These are phyloP conservation scores for Dolichoris vasculosae DNA, from an alignment of 1,140 invertebrate genomes.

Conservation along the genomic window DNA sequence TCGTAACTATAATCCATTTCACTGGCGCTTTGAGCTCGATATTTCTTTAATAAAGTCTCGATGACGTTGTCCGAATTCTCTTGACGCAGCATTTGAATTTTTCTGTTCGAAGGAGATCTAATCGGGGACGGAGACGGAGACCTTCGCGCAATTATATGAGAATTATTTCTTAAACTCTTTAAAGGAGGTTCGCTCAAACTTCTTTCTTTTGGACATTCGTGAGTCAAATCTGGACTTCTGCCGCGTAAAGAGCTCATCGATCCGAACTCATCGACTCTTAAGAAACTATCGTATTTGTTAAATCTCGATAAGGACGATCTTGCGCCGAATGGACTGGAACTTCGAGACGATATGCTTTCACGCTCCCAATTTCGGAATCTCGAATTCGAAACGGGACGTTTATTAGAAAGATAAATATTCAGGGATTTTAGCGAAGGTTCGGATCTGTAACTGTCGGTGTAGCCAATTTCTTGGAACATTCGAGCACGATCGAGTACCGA, in stretches of 20 bases:
- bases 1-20: conserved; percentile 70
- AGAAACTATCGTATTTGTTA: conserved; percentile 68
- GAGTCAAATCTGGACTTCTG: conserved; percentile 63
- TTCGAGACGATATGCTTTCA: conserved; percentile 71
- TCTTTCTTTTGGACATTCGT: conserved; percentile 64
- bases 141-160: conserved; percentile 61
- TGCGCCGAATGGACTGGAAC: conserved; percentile 68
- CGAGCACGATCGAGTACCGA: conserved; percentile 79
- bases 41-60: conserved; percentile 61
- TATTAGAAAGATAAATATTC: conserved; percentile 79
- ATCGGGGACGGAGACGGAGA: conserved; percentile 76
- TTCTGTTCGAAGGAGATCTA: conserved; percentile 80
- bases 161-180: conserved; percentile 57
- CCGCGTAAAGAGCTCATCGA: conserved; percentile 60
- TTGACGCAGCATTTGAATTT: conserved; percentile 76
- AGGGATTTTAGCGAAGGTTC: conserved; percentile 77
- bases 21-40: conserved; percentile 79
- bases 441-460: conserved; percentile 68
- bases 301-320: conserved; percentile 66
- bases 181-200: conserved; percentile 73
- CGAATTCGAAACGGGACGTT: conserved; percentile 82
- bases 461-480: conserved; percentile 76
- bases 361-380: conserved; percentile 81
- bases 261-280: conserved; percentile 64
- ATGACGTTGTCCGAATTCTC: conserved; percentile 57